Percentiles rank a stretch among this genome's conserved stretches.
Conservation (phyloP, 2,888 invertebrate genomes). For the Pyrocoelia pectoralis region DNA sequence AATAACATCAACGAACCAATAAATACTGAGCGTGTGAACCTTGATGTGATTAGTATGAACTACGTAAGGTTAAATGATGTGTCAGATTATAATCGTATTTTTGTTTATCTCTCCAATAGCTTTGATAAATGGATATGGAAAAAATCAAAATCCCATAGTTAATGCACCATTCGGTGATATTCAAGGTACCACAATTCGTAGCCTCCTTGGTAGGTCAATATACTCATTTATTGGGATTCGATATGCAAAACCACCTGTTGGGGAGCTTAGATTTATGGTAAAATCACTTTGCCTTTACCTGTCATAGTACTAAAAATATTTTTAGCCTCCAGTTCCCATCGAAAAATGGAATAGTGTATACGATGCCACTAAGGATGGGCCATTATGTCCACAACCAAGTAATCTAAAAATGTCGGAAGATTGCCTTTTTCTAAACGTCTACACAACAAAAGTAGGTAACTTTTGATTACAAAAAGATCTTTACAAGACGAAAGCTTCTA, state of each 20-base stretch:
- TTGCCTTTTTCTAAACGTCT: conserved; percentile 72
- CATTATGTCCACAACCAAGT: conserved; percentile 52
- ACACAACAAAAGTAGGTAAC: conserved; percentile 60
- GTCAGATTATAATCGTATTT: too few species aligned
- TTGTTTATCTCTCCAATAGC: too few species aligned
- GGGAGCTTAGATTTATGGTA: conserved; percentile 56
- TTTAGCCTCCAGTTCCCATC: conserved; percentile 52
- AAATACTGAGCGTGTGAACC: too few species aligned
- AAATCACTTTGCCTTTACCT: neutral
- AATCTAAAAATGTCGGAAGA: conserved; percentile 64
- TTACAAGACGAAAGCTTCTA: neutral
- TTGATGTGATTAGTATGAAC: too few species aligned
- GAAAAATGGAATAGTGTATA: conserved; percentile 52
- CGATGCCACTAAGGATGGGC: conserved; percentile 54
- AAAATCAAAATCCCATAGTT: conserved; percentile 24
- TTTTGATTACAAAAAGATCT: neutral
- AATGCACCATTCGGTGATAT: conserved; percentile 41
- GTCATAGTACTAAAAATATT: too few species aligned
- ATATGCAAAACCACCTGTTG: conserved; percentile 48
- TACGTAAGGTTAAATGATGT: too few species aligned
- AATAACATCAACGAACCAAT: too few species aligned
- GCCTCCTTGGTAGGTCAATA: conserved; percentile 42
- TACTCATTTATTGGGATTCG: conserved; percentile 45
- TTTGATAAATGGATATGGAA: neutral
- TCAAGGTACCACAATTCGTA: conserved; percentile 40